Evolutionary conservation across 92 coral and sea anemone genomes (phyloP), one percentile per base, ranked within the genome.

Genomic region (Palythoa heliodiscus): DNA sequence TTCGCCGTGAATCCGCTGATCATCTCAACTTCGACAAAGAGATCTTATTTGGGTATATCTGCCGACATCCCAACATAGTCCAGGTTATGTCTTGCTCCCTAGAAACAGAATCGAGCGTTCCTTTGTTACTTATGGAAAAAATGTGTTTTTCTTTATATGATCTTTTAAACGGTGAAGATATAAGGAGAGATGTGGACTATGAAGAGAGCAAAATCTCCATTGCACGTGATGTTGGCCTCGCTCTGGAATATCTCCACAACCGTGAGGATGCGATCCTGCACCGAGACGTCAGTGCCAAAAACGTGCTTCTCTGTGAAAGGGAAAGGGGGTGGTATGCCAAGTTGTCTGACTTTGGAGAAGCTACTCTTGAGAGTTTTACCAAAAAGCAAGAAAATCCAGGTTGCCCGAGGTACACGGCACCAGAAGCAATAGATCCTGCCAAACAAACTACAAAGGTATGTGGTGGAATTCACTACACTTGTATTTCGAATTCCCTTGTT

Each of bases 1-100:
- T 16, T 10, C 11, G 35, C 19, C 76, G 76, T 11, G 48, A 71
- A 14, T 39, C 76, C 50, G 52, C 6, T 5, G 76, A 63, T n/a
- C n/a, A 63, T 11, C 50, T 71, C n/a, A 71, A 71, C 13, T 71
- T 71, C 40, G 76, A 71, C 76, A 71, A 71, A 1, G 76, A 71
- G 20, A 71, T 71, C 52, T 37, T 71, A 22, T 71, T 71, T 71
- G 76, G 76, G 50, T 29, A 14, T 23, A 29, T 71, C 76, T 71
- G 76, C 76, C 76, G 76, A 35, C 76, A 71, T 11, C 76, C 76
- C n/a, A 71, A 71, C 48, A 71, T 71, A 13, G 76, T 71, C 48
- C 76, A 71, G n/a, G 48, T 71, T 71, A 11, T 71, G 22, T 38
- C 52, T n/a, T 20, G 40, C 52, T 37, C 76, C 20, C 6, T 8